phyloP scores from a whole-genome alignment of 2,797 vertebrate genomes.

The Cuniculus paca region DNA sequence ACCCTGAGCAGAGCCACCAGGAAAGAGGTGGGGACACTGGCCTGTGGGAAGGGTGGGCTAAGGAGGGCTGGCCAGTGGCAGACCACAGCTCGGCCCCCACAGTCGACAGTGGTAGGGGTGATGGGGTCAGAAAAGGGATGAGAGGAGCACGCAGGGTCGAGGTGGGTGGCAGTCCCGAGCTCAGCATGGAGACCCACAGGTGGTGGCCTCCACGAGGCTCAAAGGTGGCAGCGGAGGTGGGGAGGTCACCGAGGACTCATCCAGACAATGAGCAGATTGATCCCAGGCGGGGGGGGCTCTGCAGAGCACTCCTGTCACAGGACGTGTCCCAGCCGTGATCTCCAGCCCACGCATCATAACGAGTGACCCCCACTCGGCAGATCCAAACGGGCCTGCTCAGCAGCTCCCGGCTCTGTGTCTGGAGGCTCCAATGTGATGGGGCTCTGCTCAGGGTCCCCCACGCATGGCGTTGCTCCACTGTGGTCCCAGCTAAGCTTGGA shows the following conservation, averaged over 20 bases:
- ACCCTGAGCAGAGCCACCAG: neutral
- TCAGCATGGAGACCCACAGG: neutral
- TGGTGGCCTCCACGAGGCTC: neutral
- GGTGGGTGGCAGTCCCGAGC: neutral
- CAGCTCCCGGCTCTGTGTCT: neutral
- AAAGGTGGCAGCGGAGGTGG: neutral
- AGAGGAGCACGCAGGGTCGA: neutral
- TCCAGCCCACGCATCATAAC: neutral
- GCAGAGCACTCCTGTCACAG: neutral
- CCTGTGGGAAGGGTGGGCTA: neutral
- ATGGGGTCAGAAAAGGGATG: neutral
- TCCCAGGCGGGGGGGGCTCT: neutral
- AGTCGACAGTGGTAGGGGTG: neutral
- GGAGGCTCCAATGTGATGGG: fast-evolving
- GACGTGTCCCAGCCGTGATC: too few species aligned
- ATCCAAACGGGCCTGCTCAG: neutral
- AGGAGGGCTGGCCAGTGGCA: neutral
- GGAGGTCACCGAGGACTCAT: neutral
- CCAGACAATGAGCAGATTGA: neutral
- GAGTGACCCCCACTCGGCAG: too few species aligned
- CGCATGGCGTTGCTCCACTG: neutral
- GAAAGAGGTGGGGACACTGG: neutral
- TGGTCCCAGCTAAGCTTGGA: too few species aligned
- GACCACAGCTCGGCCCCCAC: too few species aligned
- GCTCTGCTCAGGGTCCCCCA: neutral